Evolutionary conservation across 2,888 invertebrate genomes (phyloP).

Genomic region (Cecidostiba fungosa): DNA sequence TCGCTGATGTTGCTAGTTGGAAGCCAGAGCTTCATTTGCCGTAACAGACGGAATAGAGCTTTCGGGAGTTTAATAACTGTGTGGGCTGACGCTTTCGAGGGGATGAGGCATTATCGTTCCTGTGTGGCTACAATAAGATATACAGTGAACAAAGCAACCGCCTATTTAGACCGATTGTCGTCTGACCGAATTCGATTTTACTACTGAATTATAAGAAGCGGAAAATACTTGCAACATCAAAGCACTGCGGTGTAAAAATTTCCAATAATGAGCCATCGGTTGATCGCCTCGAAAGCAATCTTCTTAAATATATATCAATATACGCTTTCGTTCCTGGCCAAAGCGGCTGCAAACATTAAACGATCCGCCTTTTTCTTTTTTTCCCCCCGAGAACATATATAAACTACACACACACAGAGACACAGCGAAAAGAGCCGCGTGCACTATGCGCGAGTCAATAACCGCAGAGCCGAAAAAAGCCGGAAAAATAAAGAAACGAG

Average conservation of each 20-base stretch:
- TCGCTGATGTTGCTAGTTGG: neutral
- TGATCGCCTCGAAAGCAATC: neutral
- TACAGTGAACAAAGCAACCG: neutral
- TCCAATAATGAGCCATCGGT: neutral
- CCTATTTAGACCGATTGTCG: neutral
- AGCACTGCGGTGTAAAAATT: neutral
- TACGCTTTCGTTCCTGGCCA: constrained; percentile 10
- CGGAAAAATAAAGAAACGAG: neutral
- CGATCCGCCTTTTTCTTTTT: neutral
- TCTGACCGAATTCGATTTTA: neutral
- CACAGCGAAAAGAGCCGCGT: constrained; percentile 20
- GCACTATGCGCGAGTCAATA: constrained; percentile 52
- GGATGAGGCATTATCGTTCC: neutral
- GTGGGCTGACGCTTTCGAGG: neutral
- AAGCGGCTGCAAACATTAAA: constrained; percentile 30
- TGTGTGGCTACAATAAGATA: too few species aligned
- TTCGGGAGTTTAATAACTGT: neutral
- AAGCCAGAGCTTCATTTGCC: neutral
- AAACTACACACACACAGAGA: neutral
- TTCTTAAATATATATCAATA: constrained; percentile 41
- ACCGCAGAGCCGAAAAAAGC: constrained; percentile 39
- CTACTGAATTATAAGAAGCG: neutral
- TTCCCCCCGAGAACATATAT: too few species aligned
- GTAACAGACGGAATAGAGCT: neutral
- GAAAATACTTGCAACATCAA: too few species aligned